These are phyloP conservation scores for Drosophila arawakana DNA, from an alignment of 1,140 invertebrate genomes.

Conservation along the genomic window DNA sequence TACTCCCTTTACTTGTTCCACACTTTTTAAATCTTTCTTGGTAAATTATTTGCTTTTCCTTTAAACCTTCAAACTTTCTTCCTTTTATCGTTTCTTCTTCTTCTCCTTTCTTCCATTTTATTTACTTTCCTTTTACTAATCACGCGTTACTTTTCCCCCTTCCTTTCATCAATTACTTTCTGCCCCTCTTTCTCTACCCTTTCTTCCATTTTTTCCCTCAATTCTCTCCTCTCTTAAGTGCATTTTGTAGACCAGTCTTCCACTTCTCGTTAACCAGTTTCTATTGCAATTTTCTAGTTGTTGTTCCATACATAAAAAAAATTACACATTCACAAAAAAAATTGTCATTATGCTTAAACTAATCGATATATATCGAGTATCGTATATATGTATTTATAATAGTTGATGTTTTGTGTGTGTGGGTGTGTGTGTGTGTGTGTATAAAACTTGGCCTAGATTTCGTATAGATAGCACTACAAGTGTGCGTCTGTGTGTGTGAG, in stretches of 20 bases:
- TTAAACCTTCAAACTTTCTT: too few relatives aligned
- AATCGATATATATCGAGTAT: slow-evolving; percentile 42
- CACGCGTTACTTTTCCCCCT: too few relatives aligned
- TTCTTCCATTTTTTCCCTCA: background rate
- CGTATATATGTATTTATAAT: slow-evolving; percentile 10
- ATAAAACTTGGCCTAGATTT: slow-evolving; percentile 76
- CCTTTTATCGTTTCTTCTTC: too few relatives aligned
- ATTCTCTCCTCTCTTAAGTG: background rate
- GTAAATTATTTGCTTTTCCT: too few relatives aligned
- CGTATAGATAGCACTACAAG: slow-evolving; percentile 32
- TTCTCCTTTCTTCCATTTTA: background rate
- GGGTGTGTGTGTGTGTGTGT: slow-evolving; percentile 8
- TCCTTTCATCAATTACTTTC: background rate
- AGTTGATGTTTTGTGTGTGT: background rate
- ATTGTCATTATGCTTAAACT: slow-evolving; percentile 51
- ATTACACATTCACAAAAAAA: slow-evolving; percentile 55
- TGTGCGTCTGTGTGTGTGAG: background rate
- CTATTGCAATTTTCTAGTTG: slow-evolving; percentile 9
- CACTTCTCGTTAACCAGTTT: background rate
- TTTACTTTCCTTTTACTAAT: background rate
- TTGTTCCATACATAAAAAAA: slow-evolving; percentile 20
- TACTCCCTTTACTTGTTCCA: too few relatives aligned
- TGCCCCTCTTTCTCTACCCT: background rate
- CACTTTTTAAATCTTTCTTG: too few relatives aligned
- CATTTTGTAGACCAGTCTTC: slow-evolving; percentile 19